Evolutionary conservation across 2,888 invertebrate genomes (phyloP), one percentile per base, ranked within the genome.

Genomic region (Lottia gigantea): DNA sequence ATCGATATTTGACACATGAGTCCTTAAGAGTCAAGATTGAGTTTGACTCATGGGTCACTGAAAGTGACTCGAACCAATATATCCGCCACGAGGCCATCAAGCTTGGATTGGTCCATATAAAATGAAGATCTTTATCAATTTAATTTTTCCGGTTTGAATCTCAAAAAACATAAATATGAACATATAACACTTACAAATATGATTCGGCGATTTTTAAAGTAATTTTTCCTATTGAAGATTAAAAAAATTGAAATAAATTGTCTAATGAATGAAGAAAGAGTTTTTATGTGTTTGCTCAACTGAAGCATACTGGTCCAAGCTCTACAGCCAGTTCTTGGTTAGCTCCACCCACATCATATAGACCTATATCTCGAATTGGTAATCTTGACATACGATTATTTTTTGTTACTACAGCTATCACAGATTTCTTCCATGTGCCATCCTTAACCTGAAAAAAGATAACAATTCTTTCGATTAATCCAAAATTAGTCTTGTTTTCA

Each of bases 231-330:
- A 65, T 23, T 64, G 64, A 31, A 26, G 26, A 61, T 61, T 61
- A 64, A 40, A 45, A 55, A 23, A 55, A 55, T 55, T 55, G 55
- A 55, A 55, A 23, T 12, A 15, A 55, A 55, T 55, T 55, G 55
- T 55, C 55, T 55, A 55, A 55, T 55, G 55, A 23, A 23, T 55
- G 23, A 23, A 23, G 14, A 55, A 12, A 23, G 12, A 55, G 40
- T 40, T 3, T 40, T 40, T 40, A 40, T 40, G 23, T 69, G 49
- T 16, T 46, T 40, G 66, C 67, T 72, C 71, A 82, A 63, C 79
- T 78, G 89, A 95, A 97, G 90, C 97, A 97, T 62, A 93, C 96
- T 40, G 93, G 90, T 66, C 96, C 95, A 16, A 97, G 90, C 87
- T 95, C 94, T 49, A 97, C 86, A 86, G 93, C 93, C 90, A 96